These are phyloP conservation scores for Masnerella sp. DNA, from an alignment of 2,888 invertebrate species.

Conservation along the genomic window DNA sequence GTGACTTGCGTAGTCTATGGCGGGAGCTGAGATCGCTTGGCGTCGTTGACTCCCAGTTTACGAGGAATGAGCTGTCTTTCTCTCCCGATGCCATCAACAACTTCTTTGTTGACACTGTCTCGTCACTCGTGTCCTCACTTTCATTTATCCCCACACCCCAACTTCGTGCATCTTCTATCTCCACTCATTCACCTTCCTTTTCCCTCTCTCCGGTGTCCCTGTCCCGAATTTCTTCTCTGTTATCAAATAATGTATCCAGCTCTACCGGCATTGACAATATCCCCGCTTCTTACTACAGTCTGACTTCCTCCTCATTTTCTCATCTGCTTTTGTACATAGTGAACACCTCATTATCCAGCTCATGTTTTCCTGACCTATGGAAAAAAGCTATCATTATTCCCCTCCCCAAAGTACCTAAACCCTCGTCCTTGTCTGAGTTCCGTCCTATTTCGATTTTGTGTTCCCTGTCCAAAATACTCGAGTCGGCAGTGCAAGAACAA, in stretches of 20 bases:
- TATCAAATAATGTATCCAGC: too few species aligned
- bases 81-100: neutral
- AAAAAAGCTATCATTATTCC: neutral
- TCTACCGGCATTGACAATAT: neutral
- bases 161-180: neutral
- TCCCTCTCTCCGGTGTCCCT: too few species aligned
- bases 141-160: too few species aligned
- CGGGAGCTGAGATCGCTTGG: neutral
- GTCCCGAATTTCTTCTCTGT: too few species aligned
- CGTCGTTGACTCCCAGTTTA: neutral
- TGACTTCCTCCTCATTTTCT: neutral
- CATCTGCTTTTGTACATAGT: neutral
- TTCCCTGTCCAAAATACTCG: neutral
- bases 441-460: neutral
- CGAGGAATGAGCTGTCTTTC: neutral
- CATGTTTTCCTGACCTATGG: neutral
- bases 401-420: neutral
- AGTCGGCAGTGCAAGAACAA: neutral
- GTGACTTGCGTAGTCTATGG: neutral
- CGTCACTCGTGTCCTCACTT: neutral
- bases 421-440: neutral
- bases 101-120: neutral
- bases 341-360: neutral
- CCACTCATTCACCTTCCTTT: too few species aligned
- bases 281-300: neutral